These are phyloP conservation scores for Nomada ruficornis DNA, from an alignment of 2,888 invertebrate genomes.

Conservation along the genomic window DNA sequence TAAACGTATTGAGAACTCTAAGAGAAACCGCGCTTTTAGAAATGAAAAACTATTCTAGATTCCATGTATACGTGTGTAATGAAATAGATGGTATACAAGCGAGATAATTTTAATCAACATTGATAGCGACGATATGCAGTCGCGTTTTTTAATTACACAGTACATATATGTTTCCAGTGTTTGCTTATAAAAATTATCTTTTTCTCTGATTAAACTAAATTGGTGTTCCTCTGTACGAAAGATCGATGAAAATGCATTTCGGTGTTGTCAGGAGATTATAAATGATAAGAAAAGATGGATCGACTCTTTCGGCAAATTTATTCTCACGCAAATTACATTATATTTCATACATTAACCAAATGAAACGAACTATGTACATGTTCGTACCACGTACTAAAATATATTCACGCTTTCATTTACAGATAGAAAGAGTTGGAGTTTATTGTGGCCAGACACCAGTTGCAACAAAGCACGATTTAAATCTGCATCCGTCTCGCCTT, in stretches of 20 bases:
- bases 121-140: conserved; percentile 1
- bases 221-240: too few species aligned
- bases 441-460: neutral
- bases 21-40: neutral
- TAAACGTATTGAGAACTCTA: neutral
- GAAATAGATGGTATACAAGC: neutral
- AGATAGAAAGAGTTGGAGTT: neutral
- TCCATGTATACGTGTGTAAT: neutral
- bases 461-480: neutral
- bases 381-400: neutral
- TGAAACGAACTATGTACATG: too few species aligned
- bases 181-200: too few species aligned
- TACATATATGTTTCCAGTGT: too few species aligned
- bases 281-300: too few species aligned
- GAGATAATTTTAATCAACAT: conserved; percentile 49
- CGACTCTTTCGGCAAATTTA: neutral
- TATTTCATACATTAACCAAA: neutral
- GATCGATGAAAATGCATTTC: too few species aligned
- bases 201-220: too few species aligned
- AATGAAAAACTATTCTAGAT: neutral
- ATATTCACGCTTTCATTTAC: neutral
- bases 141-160: too few species aligned
- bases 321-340: neutral
- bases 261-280: too few species aligned
- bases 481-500: neutral